Conservation (phyloP, 2,888 invertebrate genomes). For the Diogma glabrata region DNA sequence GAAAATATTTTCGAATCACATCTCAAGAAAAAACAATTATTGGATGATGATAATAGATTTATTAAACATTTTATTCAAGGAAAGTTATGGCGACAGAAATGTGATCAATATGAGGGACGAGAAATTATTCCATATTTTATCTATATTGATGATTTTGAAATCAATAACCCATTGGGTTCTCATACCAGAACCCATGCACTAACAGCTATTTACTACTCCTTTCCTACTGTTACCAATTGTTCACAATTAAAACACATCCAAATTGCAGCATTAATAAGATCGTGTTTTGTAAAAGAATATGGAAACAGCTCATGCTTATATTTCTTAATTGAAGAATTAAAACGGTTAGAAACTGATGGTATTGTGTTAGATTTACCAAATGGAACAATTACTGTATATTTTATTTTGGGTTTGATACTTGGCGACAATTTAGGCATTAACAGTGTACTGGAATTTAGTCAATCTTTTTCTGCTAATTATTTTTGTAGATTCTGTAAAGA, state of each 20-base stretch:
- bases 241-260: conserved; percentile 1
- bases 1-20: background rate
- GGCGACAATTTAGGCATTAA: background rate
- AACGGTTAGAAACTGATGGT: background rate
- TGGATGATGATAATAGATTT: background rate
- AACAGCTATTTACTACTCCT: background rate
- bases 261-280: conserved; percentile 3
- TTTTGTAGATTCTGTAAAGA: conserved; percentile 1
- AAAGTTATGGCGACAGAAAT: background rate
- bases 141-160: conserved; percentile 4
- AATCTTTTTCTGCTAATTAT: background rate
- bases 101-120: background rate
- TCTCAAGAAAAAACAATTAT: background rate
- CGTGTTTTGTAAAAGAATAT: background rate
- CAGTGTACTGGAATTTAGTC: background rate
- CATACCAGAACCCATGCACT: background rate
- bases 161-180: background rate
- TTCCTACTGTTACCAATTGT: background rate
- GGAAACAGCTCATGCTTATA: background rate
- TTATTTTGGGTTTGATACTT: background rate
- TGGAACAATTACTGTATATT: background rate
- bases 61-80: background rate
- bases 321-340: conserved; percentile 1
- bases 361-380: background rate
- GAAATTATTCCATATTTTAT: background rate